These are phyloP conservation scores for Lindbergichthys nudifrons DNA, from an alignment of 2,797 vertebrate genomes.

Conservation along the genomic window DNA sequence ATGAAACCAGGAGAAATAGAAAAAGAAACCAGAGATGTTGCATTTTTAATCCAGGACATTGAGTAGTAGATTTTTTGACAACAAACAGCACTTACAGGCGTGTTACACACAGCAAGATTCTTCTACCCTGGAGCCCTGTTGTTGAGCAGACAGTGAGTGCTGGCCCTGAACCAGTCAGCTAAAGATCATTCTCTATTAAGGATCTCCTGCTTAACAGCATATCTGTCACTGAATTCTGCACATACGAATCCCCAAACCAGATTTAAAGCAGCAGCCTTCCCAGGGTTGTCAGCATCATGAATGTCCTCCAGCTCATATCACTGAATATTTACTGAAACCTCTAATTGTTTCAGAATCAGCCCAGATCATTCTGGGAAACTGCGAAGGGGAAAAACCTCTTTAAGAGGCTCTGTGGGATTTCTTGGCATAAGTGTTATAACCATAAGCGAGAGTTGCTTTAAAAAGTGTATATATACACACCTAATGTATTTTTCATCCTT, in stretches of 20 bases:
- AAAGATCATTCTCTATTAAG: constrained; percentile 64
- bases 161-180: constrained; percentile 59
- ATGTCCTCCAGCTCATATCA: constrained; percentile 49
- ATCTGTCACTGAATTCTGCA: constrained; percentile 50
- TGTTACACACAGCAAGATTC: constrained; percentile 64
- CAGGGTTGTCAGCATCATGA: constrained; percentile 61
- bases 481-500: constrained; percentile 78
- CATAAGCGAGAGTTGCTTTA: constrained; percentile 57
- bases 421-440: constrained; percentile 58
- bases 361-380: constrained; percentile 54
- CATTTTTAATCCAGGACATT: constrained; percentile 79
- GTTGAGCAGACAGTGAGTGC: constrained; percentile 57
- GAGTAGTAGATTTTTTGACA: constrained; percentile 73
- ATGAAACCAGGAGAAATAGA: constrained; percentile 47
- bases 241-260: constrained; percentile 52
- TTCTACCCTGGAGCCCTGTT: constrained; percentile 67
- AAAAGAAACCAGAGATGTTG: constrained; percentile 59
- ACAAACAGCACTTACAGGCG: constrained; percentile 80
- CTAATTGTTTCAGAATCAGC: constrained; percentile 66
- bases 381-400: constrained; percentile 51
- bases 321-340: constrained; percentile 74
- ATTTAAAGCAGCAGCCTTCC: constrained; percentile 68
- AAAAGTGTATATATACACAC: constrained; percentile 68
- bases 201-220: constrained; percentile 49
- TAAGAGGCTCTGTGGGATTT: constrained; percentile 64